Evolutionary conservation across 1,140 invertebrate genomes (phyloP), one percentile per base, ranked within the genome.

Genomic region (Copidosoma floridanum): DNA sequence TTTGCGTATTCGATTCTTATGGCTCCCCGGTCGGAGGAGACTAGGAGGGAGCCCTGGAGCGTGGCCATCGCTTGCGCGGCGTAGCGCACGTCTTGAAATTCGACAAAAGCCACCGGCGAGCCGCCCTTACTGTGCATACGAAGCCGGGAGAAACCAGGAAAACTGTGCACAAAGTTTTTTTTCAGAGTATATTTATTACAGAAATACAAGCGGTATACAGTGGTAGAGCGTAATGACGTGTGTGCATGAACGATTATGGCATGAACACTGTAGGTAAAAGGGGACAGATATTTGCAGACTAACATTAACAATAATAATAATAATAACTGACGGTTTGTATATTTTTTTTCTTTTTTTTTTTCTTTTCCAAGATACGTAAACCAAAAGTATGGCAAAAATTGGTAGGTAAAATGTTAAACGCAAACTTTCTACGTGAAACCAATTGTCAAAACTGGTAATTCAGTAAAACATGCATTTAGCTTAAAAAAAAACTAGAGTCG

Each of bases 1-100:
- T 95, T 95, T 78, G 95, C 95, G 85, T 94, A 98, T 86, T 98
- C 96, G 80, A 98, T 96, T 80, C 95, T 89, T 80, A 98, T 96
- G 75, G 94, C 93, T 72, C 94, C 94, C 68, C 92, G 87, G 78
- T 97, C 95, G 61, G 94, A 97, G 78, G 93, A 95, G 74, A 94
- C 86, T 65, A 98, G 88, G 79, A 95, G 91, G 76, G 92, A 92
- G 76, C 95, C 95, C 82, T 98, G 94, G 67, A 98, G 88, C 70
- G 90, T 86, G 69, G 88, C 86, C 89, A 97, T 90, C 69, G 94
- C 95, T 71, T 92, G 88, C 69, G 91, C 87, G 64, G 96, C 95
- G 79, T 89, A 92, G 74, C 86, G 83, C 70, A 95, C 86, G 82
- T 95, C 94, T 83, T 90, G 88, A 84, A 94, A 98, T 85, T 98